Base-by-base conservation (phyloP, 2,113 vertebrate species). In the Genyomyrus donnyi region DNA sequence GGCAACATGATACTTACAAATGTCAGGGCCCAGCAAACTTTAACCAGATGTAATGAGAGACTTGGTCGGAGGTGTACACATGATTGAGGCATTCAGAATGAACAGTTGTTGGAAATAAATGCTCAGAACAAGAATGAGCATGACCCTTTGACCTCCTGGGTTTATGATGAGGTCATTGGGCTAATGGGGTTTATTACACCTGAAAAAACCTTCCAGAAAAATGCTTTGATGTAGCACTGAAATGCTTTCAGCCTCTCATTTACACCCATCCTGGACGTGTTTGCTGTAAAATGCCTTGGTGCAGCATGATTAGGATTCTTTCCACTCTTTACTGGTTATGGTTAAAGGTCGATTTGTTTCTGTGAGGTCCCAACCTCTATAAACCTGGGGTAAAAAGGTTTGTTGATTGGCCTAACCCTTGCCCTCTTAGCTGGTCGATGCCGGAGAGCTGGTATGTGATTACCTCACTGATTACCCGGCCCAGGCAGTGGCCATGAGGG, bases 351-450 rank as follows among this genome's bases (percentile, higher is more conserved):
- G 92, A 94, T 93, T 93, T 93, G 92, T 94, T 93, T 90, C 90
- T 92, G 91, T 50, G 50, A 93, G 93, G 91, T 92, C 93, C 93
- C 93, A 89, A 91, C 93, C 91, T 94, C 93, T 91, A 94, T 95
- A 94, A 94, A 93, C 92, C 93, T 90, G 53, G 94, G 95, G 94
- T 95, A 95, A 96, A 95, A 94, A 95, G 95, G 94, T 95, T 95
- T 96, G 94, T 96, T 95, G 95, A 95, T 93, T 93, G 92, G 94
- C 90, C 92, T 66, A 27, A 88, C 56, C 53, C 52, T 42, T 58
- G 52, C 92, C 93, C 95, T 94, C 91, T 95, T 95, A 94, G 92
- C 92, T 94, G 94, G 96, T 56, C 95, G 93, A 94, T 93, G 50
- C 91, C 87, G 91, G 91, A 94, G 93, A 94, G 90, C 91, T 88